phyloP scores from a whole-genome alignment of 2,113 vertebrate species.

The Dromas ardeola region DNA sequence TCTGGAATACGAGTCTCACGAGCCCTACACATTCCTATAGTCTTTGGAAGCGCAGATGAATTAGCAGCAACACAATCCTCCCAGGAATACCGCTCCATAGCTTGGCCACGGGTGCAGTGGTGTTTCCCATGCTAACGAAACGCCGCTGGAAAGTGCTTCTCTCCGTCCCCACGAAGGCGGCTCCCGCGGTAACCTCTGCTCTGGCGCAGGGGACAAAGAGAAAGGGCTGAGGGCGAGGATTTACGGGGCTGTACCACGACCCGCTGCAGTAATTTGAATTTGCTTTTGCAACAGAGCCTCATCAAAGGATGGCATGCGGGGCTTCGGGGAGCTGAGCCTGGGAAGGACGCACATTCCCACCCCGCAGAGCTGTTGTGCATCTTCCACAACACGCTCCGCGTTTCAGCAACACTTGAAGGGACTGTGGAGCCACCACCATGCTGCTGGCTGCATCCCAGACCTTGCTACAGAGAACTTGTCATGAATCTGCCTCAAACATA shows the following conservation, averaged over 20 bases:
- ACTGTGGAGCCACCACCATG: not conserved
- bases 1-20: accelerated
- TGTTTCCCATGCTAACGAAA: not conserved
- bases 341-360: not conserved
- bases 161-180: not conserved
- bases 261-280: not conserved
- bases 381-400: not conserved
- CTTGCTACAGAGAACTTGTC: accelerated
- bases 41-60: not conserved
- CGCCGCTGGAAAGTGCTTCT: not conserved
- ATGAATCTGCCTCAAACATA: not conserved
- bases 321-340: not conserved
- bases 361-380: accelerated
- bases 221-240: not conserved
- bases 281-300: not conserved
- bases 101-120: accelerated
- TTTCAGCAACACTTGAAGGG: not conserved
- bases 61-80: not conserved
- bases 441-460: not conserved
- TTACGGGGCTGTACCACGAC: not conserved
- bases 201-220: not conserved
- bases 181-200: not conserved
- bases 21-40: not conserved
- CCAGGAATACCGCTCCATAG: accelerated
- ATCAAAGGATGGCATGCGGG: accelerated